Conservation (phyloP, 2,797 vertebrate genomes). For the Rhadinocentrus ornatus region DNA sequence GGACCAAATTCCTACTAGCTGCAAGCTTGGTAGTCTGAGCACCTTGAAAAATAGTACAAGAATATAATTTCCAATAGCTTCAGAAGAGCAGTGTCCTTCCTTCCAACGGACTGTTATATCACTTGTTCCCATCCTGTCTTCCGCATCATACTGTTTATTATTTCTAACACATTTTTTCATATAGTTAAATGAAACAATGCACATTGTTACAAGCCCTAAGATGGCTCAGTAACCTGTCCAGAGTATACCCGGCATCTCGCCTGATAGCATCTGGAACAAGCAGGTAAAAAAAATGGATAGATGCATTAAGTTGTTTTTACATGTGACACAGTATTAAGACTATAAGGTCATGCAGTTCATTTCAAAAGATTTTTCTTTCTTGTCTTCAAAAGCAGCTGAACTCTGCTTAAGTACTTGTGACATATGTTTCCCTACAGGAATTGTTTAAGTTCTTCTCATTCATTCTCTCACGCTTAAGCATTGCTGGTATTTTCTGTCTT, state of each 20-base stretch:
- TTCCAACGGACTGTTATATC: slow-evolving; percentile 22
- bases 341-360: slow-evolving; percentile 1
- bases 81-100: slow-evolving; percentile 3
- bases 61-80: slow-evolving; percentile 36
- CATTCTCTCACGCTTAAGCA: slow-evolving; percentile 25
- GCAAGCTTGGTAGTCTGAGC: slow-evolving; percentile 16
- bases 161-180: not conserved
- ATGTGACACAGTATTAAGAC: not conserved
- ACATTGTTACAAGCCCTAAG: not conserved
- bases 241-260: not conserved
- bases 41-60: slow-evolving; percentile 36
- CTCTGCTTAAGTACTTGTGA: not conserved
- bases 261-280: not conserved
- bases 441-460: slow-evolving; percentile 22
- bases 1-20: slow-evolving; percentile 28
- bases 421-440: not conserved
- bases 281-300: not conserved
- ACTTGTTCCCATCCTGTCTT: not conserved
- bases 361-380: slow-evolving; percentile 14
- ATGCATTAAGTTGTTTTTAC: slow-evolving; percentile 9
- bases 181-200: slow-evolving; percentile 5
- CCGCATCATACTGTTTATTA: not conserved
- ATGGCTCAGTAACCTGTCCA: not conserved
- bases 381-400: slow-evolving; percentile 25
- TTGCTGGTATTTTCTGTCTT: slow-evolving; percentile 53